These are phyloP conservation scores for Cylindroiulus punctatus DNA, from an alignment of 2,888 invertebrate genomes.

Conservation along the genomic window DNA sequence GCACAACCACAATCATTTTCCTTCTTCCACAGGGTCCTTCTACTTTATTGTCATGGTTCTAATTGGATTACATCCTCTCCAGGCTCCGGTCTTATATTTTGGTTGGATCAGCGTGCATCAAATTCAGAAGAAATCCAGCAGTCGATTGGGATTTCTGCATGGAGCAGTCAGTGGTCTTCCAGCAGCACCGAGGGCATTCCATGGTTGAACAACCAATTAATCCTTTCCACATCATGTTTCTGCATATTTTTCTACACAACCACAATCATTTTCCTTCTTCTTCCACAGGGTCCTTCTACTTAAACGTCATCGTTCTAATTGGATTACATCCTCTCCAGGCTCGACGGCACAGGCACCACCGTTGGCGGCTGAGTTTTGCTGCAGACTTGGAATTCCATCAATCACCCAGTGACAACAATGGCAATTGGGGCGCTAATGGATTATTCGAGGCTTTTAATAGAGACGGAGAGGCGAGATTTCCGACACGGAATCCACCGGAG, in stretches of 20 bases:
- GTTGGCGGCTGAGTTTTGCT: slow-evolving; percentile 36
- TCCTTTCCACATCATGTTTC: slow-evolving; percentile 8
- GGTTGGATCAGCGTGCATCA: background rate
- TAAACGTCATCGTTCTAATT: slow-evolving; percentile 34
- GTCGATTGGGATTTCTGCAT: background rate
- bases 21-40: slow-evolving; percentile 15
- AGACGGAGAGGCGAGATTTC: slow-evolving; percentile 47
- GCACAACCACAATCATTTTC: background rate
- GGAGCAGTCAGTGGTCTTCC: background rate
- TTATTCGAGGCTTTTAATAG: slow-evolving; percentile 51
- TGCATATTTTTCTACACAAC: background rate
- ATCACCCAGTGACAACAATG: slow-evolving; percentile 54
- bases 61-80: slow-evolving; percentile 53
- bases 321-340: slow-evolving; percentile 49
- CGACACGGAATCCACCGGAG: slow-evolving; percentile 14
- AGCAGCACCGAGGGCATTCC: background rate
- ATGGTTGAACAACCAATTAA: background rate
- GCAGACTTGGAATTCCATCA: slow-evolving; percentile 49
- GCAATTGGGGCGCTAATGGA: slow-evolving; percentile 54
- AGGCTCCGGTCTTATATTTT: no score
- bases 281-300: slow-evolving; percentile 29
- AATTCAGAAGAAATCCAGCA: background rate
- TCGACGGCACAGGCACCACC: background rate
- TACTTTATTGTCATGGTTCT: background rate
- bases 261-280: slow-evolving; percentile 14